These are phyloP conservation scores for Dryoscopus gambensis DNA, from an alignment of 2,113 vertebrate species.

Conservation along the genomic window DNA sequence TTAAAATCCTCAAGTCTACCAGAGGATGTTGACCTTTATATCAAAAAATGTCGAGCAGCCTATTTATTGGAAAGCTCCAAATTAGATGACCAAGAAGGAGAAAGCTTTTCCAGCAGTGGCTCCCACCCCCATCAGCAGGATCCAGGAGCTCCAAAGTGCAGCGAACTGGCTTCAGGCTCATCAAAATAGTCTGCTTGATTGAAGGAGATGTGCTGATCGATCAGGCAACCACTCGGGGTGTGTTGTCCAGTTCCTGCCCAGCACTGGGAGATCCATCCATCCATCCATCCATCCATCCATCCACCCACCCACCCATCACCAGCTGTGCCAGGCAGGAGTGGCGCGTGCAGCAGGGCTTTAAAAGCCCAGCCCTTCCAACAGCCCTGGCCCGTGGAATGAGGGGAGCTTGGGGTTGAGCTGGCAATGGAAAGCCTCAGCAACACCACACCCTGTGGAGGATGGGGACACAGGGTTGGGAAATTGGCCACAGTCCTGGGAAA, in stretches of 20 bases:
- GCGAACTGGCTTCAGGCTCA: not conserved
- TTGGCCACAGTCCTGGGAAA: not conserved
- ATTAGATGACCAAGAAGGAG: not conserved
- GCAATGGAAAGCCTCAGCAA: not conserved
- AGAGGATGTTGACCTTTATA: constrained; percentile 51
- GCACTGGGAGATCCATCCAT: not conserved
- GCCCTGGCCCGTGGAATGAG: fast-evolving
- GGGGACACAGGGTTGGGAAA: fast-evolving
- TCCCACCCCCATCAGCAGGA: not conserved
- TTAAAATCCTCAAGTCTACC: constrained; percentile 14
- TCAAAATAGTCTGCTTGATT: not conserved
- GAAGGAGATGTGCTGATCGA: not conserved
- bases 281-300: not conserved
- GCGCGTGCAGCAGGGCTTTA: fast-evolving
- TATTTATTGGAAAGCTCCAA: constrained; percentile 44
- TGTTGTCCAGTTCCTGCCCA: not conserved
- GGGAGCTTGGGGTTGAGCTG: not conserved
- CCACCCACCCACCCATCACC: not conserved
- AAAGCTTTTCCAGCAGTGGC: not conserved
- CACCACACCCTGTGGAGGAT: not conserved
- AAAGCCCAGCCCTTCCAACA: not conserved
- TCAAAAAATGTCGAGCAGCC: constrained; percentile 41
- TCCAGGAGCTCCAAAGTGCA: not conserved
- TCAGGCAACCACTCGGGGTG: not conserved
- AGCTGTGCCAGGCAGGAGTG: fast-evolving